A percentile compares a stretch with the other conserved stretches of the same genome.
Conservation (phyloP, 2,888 invertebrate species). For the Euclidia mi region DNA sequence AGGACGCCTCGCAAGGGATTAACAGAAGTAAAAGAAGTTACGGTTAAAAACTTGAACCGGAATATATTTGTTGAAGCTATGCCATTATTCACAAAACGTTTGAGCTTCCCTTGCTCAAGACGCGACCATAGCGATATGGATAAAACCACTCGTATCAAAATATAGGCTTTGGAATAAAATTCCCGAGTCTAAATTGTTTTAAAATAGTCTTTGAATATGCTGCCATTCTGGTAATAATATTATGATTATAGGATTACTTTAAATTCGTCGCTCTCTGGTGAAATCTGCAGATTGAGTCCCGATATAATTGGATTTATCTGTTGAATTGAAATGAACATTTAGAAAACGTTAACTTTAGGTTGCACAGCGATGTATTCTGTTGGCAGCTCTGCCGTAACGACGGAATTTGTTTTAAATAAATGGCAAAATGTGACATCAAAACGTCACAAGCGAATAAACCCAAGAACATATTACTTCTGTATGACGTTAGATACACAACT, state of each 20-base stretch:
- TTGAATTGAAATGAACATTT: too few species aligned
- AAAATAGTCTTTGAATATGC: slow-evolving; percentile 1
- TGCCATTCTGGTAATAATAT: not conserved
- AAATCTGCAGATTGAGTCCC: not conserved
- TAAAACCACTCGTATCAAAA: not conserved
- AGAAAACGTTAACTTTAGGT: too few species aligned
- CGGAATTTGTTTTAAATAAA: too few species aligned
- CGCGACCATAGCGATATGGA: not conserved
- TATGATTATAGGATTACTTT: slow-evolving; percentile 4
- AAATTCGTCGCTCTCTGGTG: not conserved
- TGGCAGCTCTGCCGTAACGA: too few species aligned
- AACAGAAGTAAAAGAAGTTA: slow-evolving; percentile 9
- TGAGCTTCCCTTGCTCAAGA: not conserved
- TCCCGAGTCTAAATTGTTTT: not conserved
- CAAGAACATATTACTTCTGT: too few species aligned
- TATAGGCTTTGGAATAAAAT: not conserved
- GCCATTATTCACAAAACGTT: slow-evolving; percentile 3
- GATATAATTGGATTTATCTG: not conserved
- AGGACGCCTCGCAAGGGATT: not conserved
- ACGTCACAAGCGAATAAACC: too few species aligned
- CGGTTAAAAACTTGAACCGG: slow-evolving; percentile 3
- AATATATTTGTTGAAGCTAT: slow-evolving; percentile 3
- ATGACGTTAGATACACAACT: too few species aligned
- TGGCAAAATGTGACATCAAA: too few species aligned
- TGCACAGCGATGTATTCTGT: too few species aligned